Conservation (phyloP, 2,797 vertebrate genomes). For the Phyllotis vaccarum region DNA sequence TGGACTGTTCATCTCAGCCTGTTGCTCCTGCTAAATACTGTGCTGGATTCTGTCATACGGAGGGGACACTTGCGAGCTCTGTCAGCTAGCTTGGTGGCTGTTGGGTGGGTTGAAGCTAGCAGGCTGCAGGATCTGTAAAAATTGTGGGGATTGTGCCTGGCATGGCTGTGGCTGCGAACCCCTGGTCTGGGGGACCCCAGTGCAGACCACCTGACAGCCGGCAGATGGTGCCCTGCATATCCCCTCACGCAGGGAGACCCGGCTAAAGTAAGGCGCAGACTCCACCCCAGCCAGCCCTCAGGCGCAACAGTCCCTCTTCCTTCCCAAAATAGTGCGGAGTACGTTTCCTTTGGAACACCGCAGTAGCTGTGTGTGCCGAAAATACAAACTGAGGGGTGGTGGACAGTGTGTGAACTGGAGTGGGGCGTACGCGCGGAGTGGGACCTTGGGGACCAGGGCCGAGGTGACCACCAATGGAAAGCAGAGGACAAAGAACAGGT, state of each 20-base stretch:
- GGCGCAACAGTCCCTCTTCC: conserved; percentile 37
- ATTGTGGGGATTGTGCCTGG: background rate
- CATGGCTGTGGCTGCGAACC: background rate
- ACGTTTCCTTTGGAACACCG: conserved; percentile 46
- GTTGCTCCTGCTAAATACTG: conserved; percentile 38
- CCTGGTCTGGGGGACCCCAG: conserved; percentile 76
- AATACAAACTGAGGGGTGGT: conserved; percentile 46
- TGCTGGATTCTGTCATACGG: background rate
- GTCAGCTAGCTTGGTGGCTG: background rate
- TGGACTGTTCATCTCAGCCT: conserved; percentile 31
- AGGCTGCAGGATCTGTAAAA: rapidly evolving
- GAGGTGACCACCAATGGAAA: conserved; percentile 65
- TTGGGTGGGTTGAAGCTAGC: rapidly evolving
- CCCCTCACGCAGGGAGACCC: conserved; percentile 36
- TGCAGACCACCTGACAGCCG: conserved; percentile 38
- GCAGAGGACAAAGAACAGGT: conserved; percentile 63
- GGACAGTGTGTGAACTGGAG: background rate
- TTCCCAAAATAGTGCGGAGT: conserved; percentile 65
- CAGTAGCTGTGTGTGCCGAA: conserved; percentile 57
- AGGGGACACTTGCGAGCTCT: background rate
- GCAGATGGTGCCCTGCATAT: conserved; percentile 83
- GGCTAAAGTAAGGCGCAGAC: conserved; percentile 51
- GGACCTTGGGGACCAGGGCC: conserved; percentile 6
- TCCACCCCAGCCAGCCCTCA: conserved; percentile 60
- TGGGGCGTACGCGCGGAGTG: background rate